These are phyloP conservation scores for Egretta garzetta DNA, from an alignment of 2,113 vertebrate genomes.

Conservation along the genomic window DNA sequence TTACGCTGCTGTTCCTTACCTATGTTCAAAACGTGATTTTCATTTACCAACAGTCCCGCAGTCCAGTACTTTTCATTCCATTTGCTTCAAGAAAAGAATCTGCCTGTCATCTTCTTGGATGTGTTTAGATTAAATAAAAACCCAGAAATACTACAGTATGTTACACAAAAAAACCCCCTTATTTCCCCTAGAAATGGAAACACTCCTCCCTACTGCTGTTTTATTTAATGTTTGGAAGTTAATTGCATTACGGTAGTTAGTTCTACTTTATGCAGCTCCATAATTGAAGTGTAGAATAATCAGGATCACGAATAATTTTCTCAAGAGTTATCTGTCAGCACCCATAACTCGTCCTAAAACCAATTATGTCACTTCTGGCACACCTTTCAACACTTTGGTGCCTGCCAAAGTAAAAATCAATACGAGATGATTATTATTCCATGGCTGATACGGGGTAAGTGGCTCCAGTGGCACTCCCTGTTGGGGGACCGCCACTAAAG, in stretches of 20 bases:
- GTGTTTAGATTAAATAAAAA: background rate
- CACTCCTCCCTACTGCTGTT: background rate
- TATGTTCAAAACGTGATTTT: background rate
- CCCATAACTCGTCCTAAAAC: background rate
- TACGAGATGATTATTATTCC: background rate
- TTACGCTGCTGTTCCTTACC: background rate
- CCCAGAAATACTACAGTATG: background rate
- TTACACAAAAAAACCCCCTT: background rate
- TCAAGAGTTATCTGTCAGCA: conserved; percentile 6
- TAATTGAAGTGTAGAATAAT: background rate
- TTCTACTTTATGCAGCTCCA: background rate
- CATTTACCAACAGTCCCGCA: background rate
- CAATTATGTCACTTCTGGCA: background rate
- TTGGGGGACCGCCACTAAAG: background rate
- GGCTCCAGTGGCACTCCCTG: background rate
- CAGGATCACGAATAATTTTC: conserved; percentile 1
- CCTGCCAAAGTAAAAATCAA: conserved; percentile 1
- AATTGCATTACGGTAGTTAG: background rate
- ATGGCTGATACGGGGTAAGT: background rate
- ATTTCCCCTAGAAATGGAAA: background rate
- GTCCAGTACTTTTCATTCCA: background rate
- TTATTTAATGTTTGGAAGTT: background rate
- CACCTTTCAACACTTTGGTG: background rate
- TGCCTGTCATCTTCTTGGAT: background rate
- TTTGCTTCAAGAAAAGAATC: background rate